Evolutionary conservation across 2,113 vertebrate genomes (phyloP), one percentile per base, ranked within the genome.

Genomic region (Atherinomorus stipes): DNA sequence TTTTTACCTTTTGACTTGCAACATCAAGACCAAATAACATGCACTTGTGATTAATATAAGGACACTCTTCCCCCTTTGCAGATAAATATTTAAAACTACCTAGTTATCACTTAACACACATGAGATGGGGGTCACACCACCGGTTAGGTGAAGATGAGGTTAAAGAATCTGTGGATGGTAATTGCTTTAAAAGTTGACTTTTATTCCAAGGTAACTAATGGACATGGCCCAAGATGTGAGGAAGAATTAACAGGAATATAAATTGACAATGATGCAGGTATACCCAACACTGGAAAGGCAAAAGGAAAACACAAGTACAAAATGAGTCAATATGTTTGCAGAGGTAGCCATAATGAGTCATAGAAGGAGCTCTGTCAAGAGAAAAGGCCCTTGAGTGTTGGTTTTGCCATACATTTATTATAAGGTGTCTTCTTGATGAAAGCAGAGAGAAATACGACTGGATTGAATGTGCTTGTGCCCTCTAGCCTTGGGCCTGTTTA

Each of bases 401-500:
- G 38, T 85, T 59, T 60, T 59, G 52, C 73, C 64, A 76, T 75
- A 80, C 71, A 85, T 88, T 77, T 76, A 83, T 85, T 77, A 85
- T 57, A 51, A 76, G 53, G 71, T 81, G 81, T 87, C 85, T 74
- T 67, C 69, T 81, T 85, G 74, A 86, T 88, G 74, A 82, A 80
- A 72, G 73, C 34, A 68, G 56, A n/a, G 28, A 81, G 77, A 91
- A 66, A 85, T 84, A 88, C 16, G 42, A 73, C 65, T 80, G 22
- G 56, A 80, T 50, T 66, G 64, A 70, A 87, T 54, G 74, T 65
- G 59, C 77, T 57, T 68, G 28, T 83, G 71, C 84, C 91, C 85
- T 85, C 87, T 86, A 81, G 85, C 85, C 69, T 87, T 83, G 71
- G 64, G 69, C 70, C 74, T 89, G 84, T 90, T 91, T 90, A 89